Base-by-base conservation (phyloP, 2,888 invertebrate species). In the Mythimna pallens region DNA sequence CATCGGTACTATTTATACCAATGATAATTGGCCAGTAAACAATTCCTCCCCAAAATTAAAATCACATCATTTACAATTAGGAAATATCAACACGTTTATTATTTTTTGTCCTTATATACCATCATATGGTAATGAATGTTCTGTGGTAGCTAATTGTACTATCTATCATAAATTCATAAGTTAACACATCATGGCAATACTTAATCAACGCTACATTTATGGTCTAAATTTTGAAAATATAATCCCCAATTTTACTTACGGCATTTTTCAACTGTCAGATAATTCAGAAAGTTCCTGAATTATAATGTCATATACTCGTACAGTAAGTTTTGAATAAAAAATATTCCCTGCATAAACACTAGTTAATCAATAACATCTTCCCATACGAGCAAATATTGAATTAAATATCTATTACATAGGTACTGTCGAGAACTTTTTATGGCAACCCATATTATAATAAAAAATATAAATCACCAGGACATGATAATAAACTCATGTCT, bases 11-110 rank as follows among this genome's bases (percentile, higher is more conserved):
- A 69, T 82, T 76, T 77, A 81, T 73, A 40, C 62, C 65, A 73
- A 70, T 80, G 58, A 43, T 83, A 80, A 80, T 73, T 73, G 81
- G 40, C 25, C 50, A 36, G 34, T 10, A 10, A 72, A 73, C 50
- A 47, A 70, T 83, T 64, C 69, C 66, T 34, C 64, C 52, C 70
- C n/a, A 61, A 74, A 70, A 75, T 83, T 75, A 83, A 80, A 80
- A 80, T 83, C 55, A 70, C 59, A 73, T 78, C 61, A 78, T 40
- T 73, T 55, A 25, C 68, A 66, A 70, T 73, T 66, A 81, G 7
- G 22, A 62, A 64, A 65, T 71, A 62, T 78, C 59, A 66, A 66
- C 68, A 64, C 59, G 50, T 59, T 50, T 34, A 36, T 63, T 12
- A 2, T n/a, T 43, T 43, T 77, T 55, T 55, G 17, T 57, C 30